Conservation (phyloP, 2,113 vertebrate genomes). For the Turdus rufiventris region DNA sequence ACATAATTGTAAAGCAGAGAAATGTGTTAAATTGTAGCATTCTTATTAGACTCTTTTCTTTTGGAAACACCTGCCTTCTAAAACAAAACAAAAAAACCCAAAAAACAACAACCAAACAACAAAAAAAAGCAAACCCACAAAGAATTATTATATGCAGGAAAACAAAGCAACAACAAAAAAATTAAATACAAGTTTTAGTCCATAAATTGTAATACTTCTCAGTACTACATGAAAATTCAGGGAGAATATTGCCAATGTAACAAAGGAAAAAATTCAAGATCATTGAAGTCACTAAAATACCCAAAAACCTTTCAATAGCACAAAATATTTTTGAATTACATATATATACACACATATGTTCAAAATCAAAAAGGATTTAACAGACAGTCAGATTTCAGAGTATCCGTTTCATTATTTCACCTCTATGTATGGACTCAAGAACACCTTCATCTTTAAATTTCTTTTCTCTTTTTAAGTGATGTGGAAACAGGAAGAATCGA, state of each 20-base stretch:
- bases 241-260: neutral
- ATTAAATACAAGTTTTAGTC: neutral
- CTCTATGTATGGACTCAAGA: neutral
- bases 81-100: neutral
- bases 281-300: neutral
- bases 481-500: neutral
- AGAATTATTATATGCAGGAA: neutral
- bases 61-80: neutral
- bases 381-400: neutral
- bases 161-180: neutral
- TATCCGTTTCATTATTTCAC: neutral
- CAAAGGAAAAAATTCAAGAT: neutral
- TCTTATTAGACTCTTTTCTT: neutral
- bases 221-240: neutral
- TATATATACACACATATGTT: neutral
- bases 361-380: neutral
- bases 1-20: neutral
- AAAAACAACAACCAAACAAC: too few relatives aligned
- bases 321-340: neutral
- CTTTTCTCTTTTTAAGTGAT: neutral
- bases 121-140: too few relatives aligned
- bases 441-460: neutral
- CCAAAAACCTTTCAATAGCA: neutral
- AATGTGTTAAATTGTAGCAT: accelerated
- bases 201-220: neutral